Percentiles rank a stretch among this genome's conserved stretches.
phyloP scores from a whole-genome alignment of 1,140 invertebrate species.

The Daktulosphaira vitifoliae region DNA sequence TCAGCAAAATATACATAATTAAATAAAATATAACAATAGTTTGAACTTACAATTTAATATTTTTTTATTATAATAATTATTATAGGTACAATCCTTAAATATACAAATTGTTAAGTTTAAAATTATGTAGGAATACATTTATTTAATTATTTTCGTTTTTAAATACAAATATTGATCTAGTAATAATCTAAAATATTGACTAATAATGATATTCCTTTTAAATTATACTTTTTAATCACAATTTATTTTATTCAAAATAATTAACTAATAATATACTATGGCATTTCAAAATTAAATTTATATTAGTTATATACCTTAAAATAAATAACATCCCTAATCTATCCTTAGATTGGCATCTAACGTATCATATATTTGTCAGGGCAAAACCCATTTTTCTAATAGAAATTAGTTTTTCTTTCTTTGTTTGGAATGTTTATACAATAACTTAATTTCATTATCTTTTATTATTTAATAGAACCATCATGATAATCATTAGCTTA shows the following conservation, averaged over 20 bases:
- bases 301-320: no score
- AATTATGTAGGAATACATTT: not conserved
- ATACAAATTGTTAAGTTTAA: conserved; percentile 8
- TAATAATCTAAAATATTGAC: not conserved
- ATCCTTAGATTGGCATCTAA: no score
- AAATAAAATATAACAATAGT: conserved; percentile 27
- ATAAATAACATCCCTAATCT: no score
- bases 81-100: no score
- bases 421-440: no score
- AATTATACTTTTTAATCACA: not conserved
- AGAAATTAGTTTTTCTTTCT: no score
- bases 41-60: conserved; percentile 21
- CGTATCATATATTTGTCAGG: no score
- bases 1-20: conserved; percentile 27
- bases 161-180: conserved; percentile 2
- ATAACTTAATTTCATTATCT: no score
- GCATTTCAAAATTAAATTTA: not conserved
- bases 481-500: no score
- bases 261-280: not conserved
- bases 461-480: no score
- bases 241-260: not conserved
- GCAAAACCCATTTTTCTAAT: no score
- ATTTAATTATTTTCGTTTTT: not conserved
- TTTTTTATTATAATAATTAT: not conserved
- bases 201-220: not conserved